A percentile compares a stretch with the other conserved stretches of the same genome.
These are phyloP conservation scores for Macrosiphum euphorbiae DNA, from an alignment of 2,888 invertebrate species.

Conservation along the genomic window DNA sequence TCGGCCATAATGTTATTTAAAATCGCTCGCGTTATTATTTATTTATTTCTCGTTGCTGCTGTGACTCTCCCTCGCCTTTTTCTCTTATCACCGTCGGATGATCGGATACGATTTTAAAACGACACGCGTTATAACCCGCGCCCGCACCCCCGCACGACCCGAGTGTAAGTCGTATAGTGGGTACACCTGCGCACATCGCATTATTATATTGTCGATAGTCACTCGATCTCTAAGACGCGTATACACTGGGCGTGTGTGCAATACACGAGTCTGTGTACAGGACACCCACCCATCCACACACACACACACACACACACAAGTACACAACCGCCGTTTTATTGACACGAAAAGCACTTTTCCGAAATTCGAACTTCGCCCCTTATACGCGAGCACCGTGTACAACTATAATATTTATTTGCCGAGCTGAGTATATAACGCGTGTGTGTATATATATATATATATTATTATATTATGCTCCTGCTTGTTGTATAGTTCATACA, in stretches of 20 bases:
- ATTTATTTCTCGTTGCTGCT: conserved; percentile 19
- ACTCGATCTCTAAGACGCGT: neutral
- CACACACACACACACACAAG: neutral
- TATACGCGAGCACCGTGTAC: neutral
- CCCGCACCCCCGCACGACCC: neutral
- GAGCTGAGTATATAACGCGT: neutral
- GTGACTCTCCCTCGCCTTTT: neutral
- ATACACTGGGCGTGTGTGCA: neutral
- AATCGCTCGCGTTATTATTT: neutral
- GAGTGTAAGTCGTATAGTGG: too few species aligned
- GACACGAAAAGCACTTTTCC: conserved; percentile 44
- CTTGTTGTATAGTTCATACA: neutral
- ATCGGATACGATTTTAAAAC: conserved; percentile 1
- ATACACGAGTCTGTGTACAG: neutral
- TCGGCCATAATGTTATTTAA: conserved; percentile 21
- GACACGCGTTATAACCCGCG: neutral
- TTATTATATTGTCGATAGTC: neutral
- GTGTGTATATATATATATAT: neutral
- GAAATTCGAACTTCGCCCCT: conserved; percentile 22
- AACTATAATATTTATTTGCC: conserved; percentile 32
- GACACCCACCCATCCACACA: neutral
- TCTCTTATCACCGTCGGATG: neutral
- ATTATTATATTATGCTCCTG: neutral
- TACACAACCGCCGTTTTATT: neutral
- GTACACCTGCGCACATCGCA: neutral